These are phyloP conservation scores for Ciconia maguari DNA, from an alignment of 2,113 vertebrate species.

Conservation along the genomic window DNA sequence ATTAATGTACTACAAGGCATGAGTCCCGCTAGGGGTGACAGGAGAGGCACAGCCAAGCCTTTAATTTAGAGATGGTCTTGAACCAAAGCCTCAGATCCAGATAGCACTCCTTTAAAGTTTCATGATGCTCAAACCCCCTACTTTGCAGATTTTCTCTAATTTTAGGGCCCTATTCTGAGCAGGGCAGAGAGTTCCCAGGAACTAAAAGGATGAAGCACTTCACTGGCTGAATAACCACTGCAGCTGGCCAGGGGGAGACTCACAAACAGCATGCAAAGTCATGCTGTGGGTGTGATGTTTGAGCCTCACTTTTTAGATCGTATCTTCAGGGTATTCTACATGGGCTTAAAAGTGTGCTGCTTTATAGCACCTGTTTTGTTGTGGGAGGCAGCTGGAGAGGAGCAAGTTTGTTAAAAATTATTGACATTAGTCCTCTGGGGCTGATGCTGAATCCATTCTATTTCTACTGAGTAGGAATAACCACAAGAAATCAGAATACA, in stretches of 20 bases:
- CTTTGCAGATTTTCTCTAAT: background rate
- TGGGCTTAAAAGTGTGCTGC: background rate
- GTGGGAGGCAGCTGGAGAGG: background rate
- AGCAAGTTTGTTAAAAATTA: background rate
- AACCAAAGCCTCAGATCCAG: background rate
- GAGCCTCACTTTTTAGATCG: background rate
- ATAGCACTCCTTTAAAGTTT: background rate
- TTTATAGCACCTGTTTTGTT: background rate
- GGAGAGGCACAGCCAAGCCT: background rate
- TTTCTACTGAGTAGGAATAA: background rate
- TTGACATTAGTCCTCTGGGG: background rate
- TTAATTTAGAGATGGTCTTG: background rate
- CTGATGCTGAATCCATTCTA: background rate
- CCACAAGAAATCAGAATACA: background rate
- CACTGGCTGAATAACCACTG: background rate
- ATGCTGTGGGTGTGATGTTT: background rate
- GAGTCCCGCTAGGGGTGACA: background rate
- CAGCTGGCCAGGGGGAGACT: background rate
- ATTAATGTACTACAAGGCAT: background rate
- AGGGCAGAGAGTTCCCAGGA: background rate
- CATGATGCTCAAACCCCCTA: background rate
- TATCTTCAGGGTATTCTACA: background rate
- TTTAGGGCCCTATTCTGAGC: background rate
- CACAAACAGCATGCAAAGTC: background rate
- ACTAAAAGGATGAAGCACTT: background rate